Evolutionary conservation across 1,140 invertebrate species (phyloP), one percentile per base, ranked within the genome.

Genomic region (Carcinoscorpius rotundicauda): DNA sequence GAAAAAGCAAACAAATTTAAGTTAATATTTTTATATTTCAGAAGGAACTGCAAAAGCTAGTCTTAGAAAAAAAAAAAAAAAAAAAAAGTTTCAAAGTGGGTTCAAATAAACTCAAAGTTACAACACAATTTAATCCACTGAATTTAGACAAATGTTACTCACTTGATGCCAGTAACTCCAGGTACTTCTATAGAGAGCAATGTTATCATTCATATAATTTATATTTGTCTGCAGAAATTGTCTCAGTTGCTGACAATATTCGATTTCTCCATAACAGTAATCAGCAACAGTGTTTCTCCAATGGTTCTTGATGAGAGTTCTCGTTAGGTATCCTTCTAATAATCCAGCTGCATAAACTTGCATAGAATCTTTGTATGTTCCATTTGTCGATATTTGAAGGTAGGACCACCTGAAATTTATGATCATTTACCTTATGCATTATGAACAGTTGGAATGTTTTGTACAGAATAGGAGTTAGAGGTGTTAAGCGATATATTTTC

Each of bases 291-390:
- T 90, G 73, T 91, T 90, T 71, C 83, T 78, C 82, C 88, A 88
- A 74, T 90, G 87, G 71, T 85, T 83, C 73, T 87, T 83, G 62
- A 94, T 92, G 50, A 91, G 78, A 69, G 87, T 84, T 82, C 86
- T 87, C 4, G 88, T 90, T 1, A 91, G 74, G 51, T 84, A 85
- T 0, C 91, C 91, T 77, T 95, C 92, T 1, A 90, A 79, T n/a
- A 91, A 80, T 6, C 93, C 93, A n/a, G 91, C 91, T 3, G 87
- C 86, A 74, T 87, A 92, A 0, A 89, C 89, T 78, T 95, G 92
- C 5, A 87, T 81, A 68, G 82, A 81, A 74, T 80, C 75, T 2
- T 68, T 61, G 75, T 85, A 88, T 3, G 80, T 79, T 56, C 78
- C 74, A 66, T 87, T 83, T 5, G 87, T 88, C 77, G 88, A 85